These are phyloP conservation scores for Sebastes dallii DNA, from an alignment of 2,797 vertebrate species.

Conservation along the genomic window DNA sequence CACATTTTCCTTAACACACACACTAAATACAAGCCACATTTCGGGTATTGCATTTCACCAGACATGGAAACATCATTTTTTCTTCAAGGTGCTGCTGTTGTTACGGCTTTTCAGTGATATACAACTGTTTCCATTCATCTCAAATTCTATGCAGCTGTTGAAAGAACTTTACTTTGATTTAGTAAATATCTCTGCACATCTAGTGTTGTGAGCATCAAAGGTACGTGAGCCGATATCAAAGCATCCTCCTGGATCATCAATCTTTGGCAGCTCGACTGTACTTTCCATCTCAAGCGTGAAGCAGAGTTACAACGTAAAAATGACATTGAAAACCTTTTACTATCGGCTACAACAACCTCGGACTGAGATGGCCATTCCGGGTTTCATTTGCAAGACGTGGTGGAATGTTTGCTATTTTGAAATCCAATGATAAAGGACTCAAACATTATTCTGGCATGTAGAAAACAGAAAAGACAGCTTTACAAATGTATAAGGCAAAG, in stretches of 20 bases:
- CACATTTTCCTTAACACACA: neutral
- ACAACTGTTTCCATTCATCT: constrained; percentile 73
- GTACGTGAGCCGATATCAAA: constrained; percentile 73
- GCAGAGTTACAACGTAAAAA: constrained; percentile 49
- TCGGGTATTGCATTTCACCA: constrained; percentile 34
- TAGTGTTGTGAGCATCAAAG: constrained; percentile 75
- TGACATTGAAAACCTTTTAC: constrained; percentile 59
- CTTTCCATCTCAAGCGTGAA: constrained; percentile 70
- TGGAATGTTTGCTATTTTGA: constrained; percentile 31
- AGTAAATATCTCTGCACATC: constrained; percentile 74
- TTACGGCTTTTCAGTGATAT: constrained; percentile 52
- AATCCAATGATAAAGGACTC: neutral
- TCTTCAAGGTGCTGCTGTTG: constrained; percentile 62
- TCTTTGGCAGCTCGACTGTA: constrained; percentile 65
- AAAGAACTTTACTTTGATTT: constrained; percentile 76
- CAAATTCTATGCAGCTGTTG: constrained; percentile 75
- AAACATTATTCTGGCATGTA: neutral
- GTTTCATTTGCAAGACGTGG: constrained; percentile 54
- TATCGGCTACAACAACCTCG: constrained; percentile 34
- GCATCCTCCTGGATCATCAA: constrained; percentile 63
- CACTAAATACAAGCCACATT: constrained; percentile 39
- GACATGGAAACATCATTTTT: constrained; percentile 54
- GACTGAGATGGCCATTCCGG: constrained; percentile 36
- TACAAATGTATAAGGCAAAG: neutral
- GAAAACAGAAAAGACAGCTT: neutral